phyloP scores from a whole-genome alignment of 2,888 invertebrate genomes.

The Dendrolimus houi region DNA sequence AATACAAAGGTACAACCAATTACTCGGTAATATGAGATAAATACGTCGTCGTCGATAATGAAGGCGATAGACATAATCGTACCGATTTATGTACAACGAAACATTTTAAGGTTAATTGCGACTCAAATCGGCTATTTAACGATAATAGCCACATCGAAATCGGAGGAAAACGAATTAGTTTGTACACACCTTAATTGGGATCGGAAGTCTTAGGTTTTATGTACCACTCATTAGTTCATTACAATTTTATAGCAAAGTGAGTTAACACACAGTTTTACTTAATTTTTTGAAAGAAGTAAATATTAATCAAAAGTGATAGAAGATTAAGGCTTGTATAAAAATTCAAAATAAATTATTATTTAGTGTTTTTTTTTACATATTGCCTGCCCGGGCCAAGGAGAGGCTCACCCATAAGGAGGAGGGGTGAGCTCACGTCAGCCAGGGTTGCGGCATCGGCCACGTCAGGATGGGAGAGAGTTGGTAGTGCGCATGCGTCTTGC shows the following conservation, averaged over 20 bases:
- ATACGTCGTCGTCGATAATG: conserved; percentile 19
- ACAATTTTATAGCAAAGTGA: too few species aligned
- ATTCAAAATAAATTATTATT: too few species aligned
- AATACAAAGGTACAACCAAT: conserved; percentile 16
- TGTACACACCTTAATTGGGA: conserved; percentile 50
- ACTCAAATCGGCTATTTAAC: conserved; percentile 50
- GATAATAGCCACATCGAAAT: conserved; percentile 57
- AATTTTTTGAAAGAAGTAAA: conserved; percentile 3
- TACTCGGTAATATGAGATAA: conserved; percentile 14
- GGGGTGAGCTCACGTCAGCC: too few species aligned
- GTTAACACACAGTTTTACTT: conserved; percentile 7
- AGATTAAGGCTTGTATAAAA: too few species aligned
- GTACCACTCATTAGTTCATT: conserved; percentile 1
- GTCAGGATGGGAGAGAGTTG: too few species aligned
- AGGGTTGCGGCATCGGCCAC: too few species aligned
- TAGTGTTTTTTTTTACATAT: too few species aligned
- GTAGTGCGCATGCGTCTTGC: too few species aligned
- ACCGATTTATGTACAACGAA: conserved; percentile 41
- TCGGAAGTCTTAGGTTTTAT: conserved; percentile 42
- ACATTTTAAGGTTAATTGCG: conserved; percentile 60
- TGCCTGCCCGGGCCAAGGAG: too few species aligned
- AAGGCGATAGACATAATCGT: conserved; percentile 32
- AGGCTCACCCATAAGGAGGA: too few species aligned
- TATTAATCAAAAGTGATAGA: too few species aligned
- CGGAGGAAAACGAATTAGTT: conserved; percentile 23